phyloP scores from a whole-genome alignment of 2,888 invertebrate genomes.

The Neoitamus cyanurus region DNA sequence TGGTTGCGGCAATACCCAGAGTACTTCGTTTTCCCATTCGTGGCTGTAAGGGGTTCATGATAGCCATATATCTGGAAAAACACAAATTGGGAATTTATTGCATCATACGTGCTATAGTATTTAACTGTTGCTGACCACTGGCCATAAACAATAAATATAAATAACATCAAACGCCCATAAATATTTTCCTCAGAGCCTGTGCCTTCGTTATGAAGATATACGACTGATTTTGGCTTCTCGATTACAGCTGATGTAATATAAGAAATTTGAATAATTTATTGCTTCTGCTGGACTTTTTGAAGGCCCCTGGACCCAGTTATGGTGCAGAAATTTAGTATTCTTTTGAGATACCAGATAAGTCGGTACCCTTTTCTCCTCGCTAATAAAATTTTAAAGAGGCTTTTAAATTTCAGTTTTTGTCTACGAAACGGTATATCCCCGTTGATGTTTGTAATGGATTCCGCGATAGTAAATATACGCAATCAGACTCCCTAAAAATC shows the following conservation, averaged over 20 bases:
- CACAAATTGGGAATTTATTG: neutral
- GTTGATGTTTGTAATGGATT: neutral
- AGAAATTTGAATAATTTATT: neutral
- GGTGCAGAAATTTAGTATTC: neutral
- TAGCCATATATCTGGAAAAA: slow-evolving; percentile 87
- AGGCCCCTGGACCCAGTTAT: neutral
- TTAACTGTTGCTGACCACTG: neutral
- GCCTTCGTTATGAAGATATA: neutral
- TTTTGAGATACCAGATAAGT: neutral
- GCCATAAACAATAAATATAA: neutral
- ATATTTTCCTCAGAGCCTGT: neutral
- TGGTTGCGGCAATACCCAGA: slow-evolving; percentile 82
- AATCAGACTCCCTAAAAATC: neutral
- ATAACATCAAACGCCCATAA: slow-evolving; percentile 14
- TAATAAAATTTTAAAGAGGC: neutral
- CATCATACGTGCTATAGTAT: neutral
- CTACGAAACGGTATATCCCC: neutral
- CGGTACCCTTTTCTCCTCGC: neutral
- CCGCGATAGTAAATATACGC: neutral
- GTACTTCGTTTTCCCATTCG: slow-evolving; percentile 88
- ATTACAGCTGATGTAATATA: neutral
- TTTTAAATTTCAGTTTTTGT: neutral
- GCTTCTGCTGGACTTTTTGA: neutral
- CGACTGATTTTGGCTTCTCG: neutral
- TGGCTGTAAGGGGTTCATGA: slow-evolving; percentile 91